Base-by-base conservation (phyloP, 92 coral and sea anemone species). In the Palythoa grandis region DNA sequence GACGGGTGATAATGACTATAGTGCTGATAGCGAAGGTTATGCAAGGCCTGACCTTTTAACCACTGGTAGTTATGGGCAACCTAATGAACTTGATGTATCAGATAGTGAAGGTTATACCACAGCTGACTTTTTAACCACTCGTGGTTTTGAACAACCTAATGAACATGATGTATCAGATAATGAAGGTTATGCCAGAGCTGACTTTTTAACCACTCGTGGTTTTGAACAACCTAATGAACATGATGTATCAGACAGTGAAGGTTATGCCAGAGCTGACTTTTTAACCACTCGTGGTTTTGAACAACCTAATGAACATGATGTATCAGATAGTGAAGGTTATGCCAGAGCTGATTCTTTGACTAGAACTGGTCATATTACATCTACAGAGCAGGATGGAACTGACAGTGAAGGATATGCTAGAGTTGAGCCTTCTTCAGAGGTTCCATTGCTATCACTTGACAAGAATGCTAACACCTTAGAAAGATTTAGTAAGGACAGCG, bases 381-480 rank as follows among this genome's bases (percentile, higher is more conserved):
- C 74, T 69, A 14, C 11, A 0, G 65, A 50, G 60, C 7, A 20
- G 7, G 72, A 43, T 37, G 74, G 39, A 10, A 37, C 74, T 20
- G 85, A 80, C 24, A 65, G 82, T 24, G 82, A 76, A 53, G 82
- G 67, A 25, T 76, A 76, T 53, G 61, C 82, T 6, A 52, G 67
- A 24, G 82, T 63, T 76, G 66, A 76, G 24, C 47, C 23, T 53
- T 16, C 52, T 5, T 20, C 67, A 2, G 38, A 63, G 1, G 38
- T 11, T 70, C 39, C 14, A 16, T 19, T 70, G n/a, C 23, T 70
- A 25, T 40, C 20, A 70, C 3, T 5, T 43, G 2, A 15, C 20
- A 14, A 15, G 4, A 19, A 19, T 3, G n/a, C n/a, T 7, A 23
- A 66, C 14, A 14, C 53, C 3, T 13, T 22, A 13, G 80, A 76